These are phyloP conservation scores for Nomada ferruginata DNA, from an alignment of 2,888 invertebrate species.

Conservation along the genomic window DNA sequence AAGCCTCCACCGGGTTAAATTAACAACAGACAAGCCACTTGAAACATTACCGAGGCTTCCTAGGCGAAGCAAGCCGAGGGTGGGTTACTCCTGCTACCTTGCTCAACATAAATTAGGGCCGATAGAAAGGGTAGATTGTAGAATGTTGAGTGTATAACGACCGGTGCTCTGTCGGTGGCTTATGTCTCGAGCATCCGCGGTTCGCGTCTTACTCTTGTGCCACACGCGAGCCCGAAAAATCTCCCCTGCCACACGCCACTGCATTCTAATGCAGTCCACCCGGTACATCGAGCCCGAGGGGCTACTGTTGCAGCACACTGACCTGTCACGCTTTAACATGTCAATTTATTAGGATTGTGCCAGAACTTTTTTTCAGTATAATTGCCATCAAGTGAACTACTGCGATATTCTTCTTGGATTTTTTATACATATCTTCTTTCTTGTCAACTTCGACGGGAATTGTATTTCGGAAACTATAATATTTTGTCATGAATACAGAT, in stretches of 20 bases:
- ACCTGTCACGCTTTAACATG: conserved; percentile 1
- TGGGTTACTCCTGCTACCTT: conserved; percentile 78
- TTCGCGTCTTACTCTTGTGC: conserved; percentile 69
- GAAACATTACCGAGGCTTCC: conserved; percentile 83
- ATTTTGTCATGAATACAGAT: too few relatives aligned
- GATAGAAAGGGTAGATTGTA: conserved; percentile 84
- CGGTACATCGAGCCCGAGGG: conserved; percentile 2
- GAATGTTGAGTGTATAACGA: conserved; percentile 81
- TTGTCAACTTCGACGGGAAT: neutral
- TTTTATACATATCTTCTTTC: neutral
- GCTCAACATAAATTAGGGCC: conserved; percentile 83
- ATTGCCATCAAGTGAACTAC: too few relatives aligned
- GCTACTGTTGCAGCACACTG: neutral
- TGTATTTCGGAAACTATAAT: too few relatives aligned
- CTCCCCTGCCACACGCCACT: conserved; percentile 59
- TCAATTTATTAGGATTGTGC: conserved; percentile 6
- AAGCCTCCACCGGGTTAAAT: conserved; percentile 80
- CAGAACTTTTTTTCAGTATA: neutral
- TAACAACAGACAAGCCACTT: conserved; percentile 84
- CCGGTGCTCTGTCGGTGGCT: conserved; percentile 66
- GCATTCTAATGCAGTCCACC: conserved; percentile 50
- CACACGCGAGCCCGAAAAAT: conserved; percentile 69
- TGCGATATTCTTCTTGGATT: neutral
- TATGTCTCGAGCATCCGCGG: conserved; percentile 70
- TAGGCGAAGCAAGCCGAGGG: conserved; percentile 72